Evolutionary conservation across 2,888 invertebrate species (phyloP), one percentile per base, ranked within the genome.

Genomic region (Luffia ferchaultella): DNA sequence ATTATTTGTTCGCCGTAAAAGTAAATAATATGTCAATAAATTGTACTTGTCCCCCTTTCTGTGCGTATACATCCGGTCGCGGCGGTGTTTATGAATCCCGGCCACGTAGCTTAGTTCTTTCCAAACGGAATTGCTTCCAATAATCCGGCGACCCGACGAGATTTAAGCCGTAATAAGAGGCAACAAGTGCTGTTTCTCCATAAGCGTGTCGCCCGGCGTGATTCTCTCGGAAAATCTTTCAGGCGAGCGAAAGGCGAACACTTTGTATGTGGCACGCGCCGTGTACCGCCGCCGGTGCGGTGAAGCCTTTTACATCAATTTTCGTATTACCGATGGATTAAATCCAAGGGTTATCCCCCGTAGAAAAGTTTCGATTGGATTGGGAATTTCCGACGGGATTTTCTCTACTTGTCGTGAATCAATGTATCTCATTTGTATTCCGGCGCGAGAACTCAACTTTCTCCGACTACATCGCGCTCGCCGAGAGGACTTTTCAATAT

Each of bases 301-400:
- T 60, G 65, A 63, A 69, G 66, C 73, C 70, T 76, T 76, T 76
- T 76, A 80, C 79, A 78, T 78, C 79, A 80, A 79, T 82, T 82
- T 80, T 82, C 78, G 76, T 77, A 79, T 82, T 82, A 82, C 76
- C 76, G 67, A 82, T 75, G 78, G 80, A 82, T 82, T 82, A 79
- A 78, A 79, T 75, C 73, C 68, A 72, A 73, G 73, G 76, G 73
- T 76, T 73, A 71, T 70, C 67, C 69, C 68, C 68, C 67, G 61
- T 62, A 64, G 70, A 64, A 73, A 76, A 76, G 67, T 77, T 70
- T 63, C 73, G 70, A 77, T 80, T 78, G 75, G 76, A 74, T 74
- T 71, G 68, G 70, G 67, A 68, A 63, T 50, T 52, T 50, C 50
- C 54, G 54, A 49, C 20, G 51, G 50, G 46, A 50, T 50, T 54